A percentile compares a stretch with the other conserved stretches of the same genome.
phyloP scores from a whole-genome alignment of 2,113 vertebrate genomes.

The Microcebus tavaratra region DNA sequence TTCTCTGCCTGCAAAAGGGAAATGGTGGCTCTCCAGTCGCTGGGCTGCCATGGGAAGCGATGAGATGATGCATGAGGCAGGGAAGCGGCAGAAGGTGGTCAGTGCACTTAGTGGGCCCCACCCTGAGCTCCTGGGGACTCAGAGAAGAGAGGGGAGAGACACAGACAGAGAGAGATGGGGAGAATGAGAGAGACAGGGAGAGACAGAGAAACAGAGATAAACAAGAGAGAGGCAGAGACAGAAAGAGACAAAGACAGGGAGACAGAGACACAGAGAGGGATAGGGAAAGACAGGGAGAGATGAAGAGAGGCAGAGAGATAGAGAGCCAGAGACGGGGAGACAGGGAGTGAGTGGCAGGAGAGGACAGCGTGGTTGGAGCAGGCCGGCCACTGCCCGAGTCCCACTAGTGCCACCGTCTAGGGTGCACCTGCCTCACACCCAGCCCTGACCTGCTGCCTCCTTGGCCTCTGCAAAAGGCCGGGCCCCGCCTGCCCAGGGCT shows the following conservation, averaged over 20 bases:
- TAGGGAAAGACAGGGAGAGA: not conserved
- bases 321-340: not conserved
- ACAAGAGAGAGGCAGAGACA: not conserved
- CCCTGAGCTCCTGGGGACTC: not conserved
- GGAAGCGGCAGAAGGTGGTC: accelerated
- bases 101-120: accelerated
- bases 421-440: not conserved
- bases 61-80: accelerated
- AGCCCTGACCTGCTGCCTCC: not conserved
- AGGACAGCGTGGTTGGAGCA: not conserved
- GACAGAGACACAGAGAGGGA: not conserved
- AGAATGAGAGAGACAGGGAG: not conserved
- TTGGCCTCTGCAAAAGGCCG: not conserved
- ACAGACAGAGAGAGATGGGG: not conserved
- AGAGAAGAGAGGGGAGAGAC: not conserved
- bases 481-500: not conserved
- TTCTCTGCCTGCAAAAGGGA: not conserved
- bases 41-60: not conserved
- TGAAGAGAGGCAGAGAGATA: not conserved
- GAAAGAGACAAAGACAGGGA: not conserved
- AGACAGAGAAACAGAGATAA: not conserved
- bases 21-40: accelerated
- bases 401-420: accelerated
- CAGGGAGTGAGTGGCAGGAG: not conserved
- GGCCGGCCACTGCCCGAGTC: not conserved